Evolutionary conservation across 2,888 invertebrate species (phyloP), one percentile per base, ranked within the genome.

Genomic region (Lysandra coridon): DNA sequence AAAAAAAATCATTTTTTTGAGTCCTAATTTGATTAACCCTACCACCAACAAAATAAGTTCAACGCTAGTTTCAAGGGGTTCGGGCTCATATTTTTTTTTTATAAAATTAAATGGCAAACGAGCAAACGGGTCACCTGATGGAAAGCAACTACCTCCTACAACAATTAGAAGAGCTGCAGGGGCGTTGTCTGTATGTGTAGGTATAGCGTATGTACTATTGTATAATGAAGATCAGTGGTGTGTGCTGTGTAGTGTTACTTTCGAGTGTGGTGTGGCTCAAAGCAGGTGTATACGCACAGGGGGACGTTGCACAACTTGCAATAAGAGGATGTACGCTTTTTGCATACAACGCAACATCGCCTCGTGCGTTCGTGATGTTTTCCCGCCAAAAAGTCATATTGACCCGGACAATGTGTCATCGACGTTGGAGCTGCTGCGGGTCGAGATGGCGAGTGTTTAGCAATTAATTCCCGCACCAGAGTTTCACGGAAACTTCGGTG

Each of bases 251-350:
- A 40, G 40, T 49, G 49, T 49, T 49, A 49, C 49, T 49, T 49
- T 49, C 49, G 49, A 49, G 49, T 49, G 49, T 49, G 49, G 12
- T 49, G 76, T 79, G 78, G 78, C 73, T 76, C 80, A 77, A 80
- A 80, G 78, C 80, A 82, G 53, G 81, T 80, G 73, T 80, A 82
- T 14, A 80, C 78, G 78, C 82, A 82, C 81, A 82, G 44, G 23
- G 81, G 76, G 5, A 80, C 80, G 44, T 82, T 79, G 79, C 81
- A 82, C 73, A 30, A 53, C 76, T 33, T 80, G 78, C 82, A 82
- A 78, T 81, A 80, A 57, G 80, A 60, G 17, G 76, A 74, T 79
- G 81, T 80, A 7, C 82, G 81, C 76, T 81, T 82, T 75, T 80
- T 81, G 69, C 82, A 82, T 53, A 82, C 80, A 44, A 77, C 79